A percentile compares a stretch with the other conserved stretches of the same genome.
phyloP scores from a whole-genome alignment of 1,140 invertebrate genomes.

The Melanaphis sacchari region DNA sequence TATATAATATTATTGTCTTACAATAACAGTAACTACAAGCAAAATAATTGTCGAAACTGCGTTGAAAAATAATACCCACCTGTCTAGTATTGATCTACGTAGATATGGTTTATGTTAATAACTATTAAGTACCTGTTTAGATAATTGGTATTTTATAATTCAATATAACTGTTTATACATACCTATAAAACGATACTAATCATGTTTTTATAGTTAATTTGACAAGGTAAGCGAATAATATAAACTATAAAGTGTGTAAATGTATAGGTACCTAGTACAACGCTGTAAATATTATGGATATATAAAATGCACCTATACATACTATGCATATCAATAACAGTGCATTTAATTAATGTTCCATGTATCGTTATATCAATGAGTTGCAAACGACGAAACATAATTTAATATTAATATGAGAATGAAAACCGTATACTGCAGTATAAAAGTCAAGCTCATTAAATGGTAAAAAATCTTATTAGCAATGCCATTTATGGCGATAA shows the following conservation, averaged over 20 bases:
- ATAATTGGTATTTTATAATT: neutral
- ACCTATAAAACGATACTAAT: neutral
- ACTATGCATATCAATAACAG: neutral
- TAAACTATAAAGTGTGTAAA: neutral
- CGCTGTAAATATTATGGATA: neutral
- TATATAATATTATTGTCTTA: neutral
- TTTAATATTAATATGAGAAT: neutral
- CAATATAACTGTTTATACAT: neutral
- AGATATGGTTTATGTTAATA: neutral
- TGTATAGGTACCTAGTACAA: neutral
- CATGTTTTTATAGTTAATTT: neutral
- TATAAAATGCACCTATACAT: neutral
- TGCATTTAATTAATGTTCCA: neutral
- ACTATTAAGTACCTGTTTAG: neutral
- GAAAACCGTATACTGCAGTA: neutral
- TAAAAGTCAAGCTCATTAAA: neutral
- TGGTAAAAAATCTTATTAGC: neutral
- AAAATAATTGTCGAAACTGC: too few species aligned
- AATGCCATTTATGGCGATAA: neutral
- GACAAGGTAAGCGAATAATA: neutral
- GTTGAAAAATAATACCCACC: too few species aligned
- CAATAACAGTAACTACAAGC: neutral
- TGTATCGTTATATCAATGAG: neutral
- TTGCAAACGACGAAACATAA: neutral
- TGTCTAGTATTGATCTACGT: neutral